Evolutionary conservation across 2,888 invertebrate species (phyloP), one percentile per base, ranked within the genome.

Genomic region (Cosmia pyralina): DNA sequence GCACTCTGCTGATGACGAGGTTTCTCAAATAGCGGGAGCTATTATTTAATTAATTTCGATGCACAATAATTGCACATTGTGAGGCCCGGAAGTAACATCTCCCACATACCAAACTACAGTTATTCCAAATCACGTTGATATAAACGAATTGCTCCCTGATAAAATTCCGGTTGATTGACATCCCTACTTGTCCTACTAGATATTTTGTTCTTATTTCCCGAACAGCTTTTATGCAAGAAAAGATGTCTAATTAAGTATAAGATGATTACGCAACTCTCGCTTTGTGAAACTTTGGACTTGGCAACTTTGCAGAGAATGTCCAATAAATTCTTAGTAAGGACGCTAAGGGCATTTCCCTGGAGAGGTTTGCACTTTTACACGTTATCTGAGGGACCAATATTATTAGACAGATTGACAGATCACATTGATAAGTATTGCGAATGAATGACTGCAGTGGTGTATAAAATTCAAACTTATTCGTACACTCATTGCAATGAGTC

Each of bases 401-500:
- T 63, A 41, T 48, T 19, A 48, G 65, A 22, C 38, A 34, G 28
- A 58, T 73, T 28, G 28, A n/a, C 58, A 17, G 52, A 38, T 38
- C 38, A 44, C 34, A 38, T 38, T 38, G 34, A 58, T 66, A 75
- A 75, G 15, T 52, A 13, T 52, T 52, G 4, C 58, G 44, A 52
- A 48, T 72, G 46, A 55, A 50, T 66, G n/a, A 50, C 7, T 19
- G 58, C 34, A 67, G 28, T 28, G n/a, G 28, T 50, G 28, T 44
- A 28, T 58, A 67, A 34, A 50, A 75, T 52, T 22, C 15, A 19
- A 38, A 38, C 17, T 59, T 50, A 28, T 58, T 53, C 13, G 57
- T 41, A 73, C 6, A 28, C 28, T 28, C 28, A 3, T 28, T 65
- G 48, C 28, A 75, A 15, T 50, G 41, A 75, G 52, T 76, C 77